Base-by-base conservation (phyloP, 2,888 invertebrate genomes). In the Exocentrus adspersus region DNA sequence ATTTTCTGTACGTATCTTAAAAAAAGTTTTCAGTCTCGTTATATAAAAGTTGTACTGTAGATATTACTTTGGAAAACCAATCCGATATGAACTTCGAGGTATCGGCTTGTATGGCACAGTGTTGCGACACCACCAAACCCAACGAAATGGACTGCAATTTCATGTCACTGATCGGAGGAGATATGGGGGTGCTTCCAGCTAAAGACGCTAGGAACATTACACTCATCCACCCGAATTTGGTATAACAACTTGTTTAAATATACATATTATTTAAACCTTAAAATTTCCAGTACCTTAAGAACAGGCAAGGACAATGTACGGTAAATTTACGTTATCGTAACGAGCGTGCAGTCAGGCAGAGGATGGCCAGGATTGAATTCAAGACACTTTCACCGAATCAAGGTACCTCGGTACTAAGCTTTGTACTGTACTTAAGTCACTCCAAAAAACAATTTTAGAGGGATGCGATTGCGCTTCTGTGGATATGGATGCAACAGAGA, bases 401-500 rank as follows among this genome's bases (percentile, higher is more conserved):
- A 21, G 21, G 20, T 21, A 19, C 14, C 4, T 14, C 4, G 2
- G 43, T 43, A 16, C 5, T n/a, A n/a, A n/a, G n/a, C n/a, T n/a
- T n/a, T n/a, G n/a, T n/a, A n/a, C n/a, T n/a, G n/a, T n/a, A n/a
- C n/a, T n/a, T n/a, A n/a, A n/a, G n/a, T n/a, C n/a, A n/a, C 7
- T 14, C 4, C 14, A 12, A 37, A n/a, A 7, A 7, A 24, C 24
- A 24, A 5, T 24, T 24, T 24, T 7, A 24, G 24, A 24, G 4
- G 24, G 24, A 42, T 42, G 48, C 16, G 20, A 52, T 45, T 84
- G 84, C 61, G 51, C 72, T 3, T 79, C 80, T 2, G 64, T 76
- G 68, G 87, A 87, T 77, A 77, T 83, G 72, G 83, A 87, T 62
- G 84, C 84, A 12, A 75, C 84, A 7, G 77, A 80, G 17, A 81